Conservation (phyloP, 2,113 vertebrate genomes). For the Poecile atricapillus region DNA sequence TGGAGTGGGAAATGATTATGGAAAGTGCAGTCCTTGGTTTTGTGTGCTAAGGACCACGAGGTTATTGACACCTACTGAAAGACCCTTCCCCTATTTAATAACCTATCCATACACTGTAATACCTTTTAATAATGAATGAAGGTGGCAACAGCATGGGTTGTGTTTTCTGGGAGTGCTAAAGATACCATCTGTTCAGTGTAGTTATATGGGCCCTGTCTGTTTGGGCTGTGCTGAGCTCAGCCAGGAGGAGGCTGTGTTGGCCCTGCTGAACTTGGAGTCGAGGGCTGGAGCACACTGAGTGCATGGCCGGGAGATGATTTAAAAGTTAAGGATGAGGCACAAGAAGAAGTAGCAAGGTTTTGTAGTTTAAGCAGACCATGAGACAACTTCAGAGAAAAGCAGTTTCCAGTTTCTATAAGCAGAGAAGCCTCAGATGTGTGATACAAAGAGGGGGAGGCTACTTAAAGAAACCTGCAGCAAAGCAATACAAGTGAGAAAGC, state of each 20-base stretch:
- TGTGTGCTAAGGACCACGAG: not conserved
- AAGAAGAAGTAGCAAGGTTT: not conserved
- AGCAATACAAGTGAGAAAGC: not conserved
- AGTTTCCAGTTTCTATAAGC: not conserved
- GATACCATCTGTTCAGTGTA: not conserved
- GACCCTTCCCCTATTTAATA: not conserved
- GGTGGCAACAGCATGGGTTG: not conserved
- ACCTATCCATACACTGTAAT: not conserved
- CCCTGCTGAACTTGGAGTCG: not conserved
- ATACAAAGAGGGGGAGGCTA: not conserved
- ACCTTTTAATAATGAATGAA: not conserved
- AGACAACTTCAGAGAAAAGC: not conserved
- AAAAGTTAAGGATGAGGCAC: not conserved
- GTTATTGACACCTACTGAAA: rapidly evolving
- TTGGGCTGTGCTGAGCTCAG: not conserved
- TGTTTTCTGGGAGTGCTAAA: not conserved
- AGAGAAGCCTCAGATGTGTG: not conserved
- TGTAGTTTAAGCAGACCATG: not conserved
- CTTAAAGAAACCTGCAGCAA: not conserved
- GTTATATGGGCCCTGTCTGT: not conserved
- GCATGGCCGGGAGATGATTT: not conserved
- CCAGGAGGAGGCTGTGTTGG: not conserved
- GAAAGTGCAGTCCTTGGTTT: not conserved
- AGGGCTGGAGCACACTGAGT: not conserved
- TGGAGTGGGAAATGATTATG: not conserved